These are phyloP conservation scores for Lumbricus terrestris DNA, from an alignment of 2,888 invertebrate genomes.

Conservation along the genomic window DNA sequence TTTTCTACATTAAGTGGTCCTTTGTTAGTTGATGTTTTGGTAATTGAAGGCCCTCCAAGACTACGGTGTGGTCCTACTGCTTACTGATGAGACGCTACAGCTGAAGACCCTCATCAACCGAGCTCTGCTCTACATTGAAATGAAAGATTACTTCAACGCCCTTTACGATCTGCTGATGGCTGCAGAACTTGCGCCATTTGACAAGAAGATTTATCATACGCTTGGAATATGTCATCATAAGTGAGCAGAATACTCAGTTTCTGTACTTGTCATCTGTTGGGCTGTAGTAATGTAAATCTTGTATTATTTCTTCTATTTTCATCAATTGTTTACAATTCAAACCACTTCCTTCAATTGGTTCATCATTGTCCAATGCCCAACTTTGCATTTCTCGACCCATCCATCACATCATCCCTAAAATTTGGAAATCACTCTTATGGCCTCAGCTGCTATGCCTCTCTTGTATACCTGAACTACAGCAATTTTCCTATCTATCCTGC, in stretches of 20 bases:
- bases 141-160: slow-evolving; percentile 55
- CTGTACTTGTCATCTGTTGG: no score
- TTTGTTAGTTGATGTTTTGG: background rate
- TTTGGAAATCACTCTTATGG: no score
- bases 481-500: no score
- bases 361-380: no score
- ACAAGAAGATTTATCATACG: slow-evolving; percentile 55
- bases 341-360: no score
- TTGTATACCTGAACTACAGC: no score
- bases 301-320: no score
- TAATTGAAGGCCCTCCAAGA: slow-evolving; percentile 53
- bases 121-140: slow-evolving; percentile 57
- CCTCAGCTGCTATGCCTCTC: no score
- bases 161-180: slow-evolving; percentile 57
- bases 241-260: slow-evolving; percentile 43
- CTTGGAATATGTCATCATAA: slow-evolving; percentile 58
- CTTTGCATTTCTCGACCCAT: no score
- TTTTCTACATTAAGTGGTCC: no score
- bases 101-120: slow-evolving; percentile 57
- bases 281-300: no score
- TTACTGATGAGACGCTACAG: slow-evolving; percentile 49
- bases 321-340: background rate
- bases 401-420: no score
- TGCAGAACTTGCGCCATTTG: slow-evolving; percentile 45
- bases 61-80: slow-evolving; percentile 57